Evolutionary conservation across 2,113 vertebrate genomes (phyloP), one percentile per base, ranked within the genome.

Genomic region (Tinamus guttatus): DNA sequence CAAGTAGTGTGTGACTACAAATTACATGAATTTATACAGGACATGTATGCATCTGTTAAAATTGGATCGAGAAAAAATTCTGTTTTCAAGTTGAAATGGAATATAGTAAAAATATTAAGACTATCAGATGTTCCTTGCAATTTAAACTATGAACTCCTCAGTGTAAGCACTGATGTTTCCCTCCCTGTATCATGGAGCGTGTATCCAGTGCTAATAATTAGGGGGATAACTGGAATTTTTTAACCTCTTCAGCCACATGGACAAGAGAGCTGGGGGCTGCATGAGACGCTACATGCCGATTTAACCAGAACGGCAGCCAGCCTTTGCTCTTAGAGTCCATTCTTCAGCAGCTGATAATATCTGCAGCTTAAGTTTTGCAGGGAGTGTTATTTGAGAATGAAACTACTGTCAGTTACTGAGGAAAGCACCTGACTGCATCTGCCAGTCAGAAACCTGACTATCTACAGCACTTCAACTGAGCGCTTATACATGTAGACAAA

Each of bases 401-500:
- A 85, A 36, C 52, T 92, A 74, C 28, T 90, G 68, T 40, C 64
- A 45, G 68, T 36, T 56, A 45, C 71, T 52, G 40, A 81, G 62
- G 18, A 71, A 68, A 85, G 73, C 69, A 75, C 38, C 45, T 34
- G 83, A 74, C 69, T 32, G 36, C 56, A 71, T 88, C 56, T 81
- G 86, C 69, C 80, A 78, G 43, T 51, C 65, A 93, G 85, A 65
- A 94, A 58, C 80, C 32, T 18, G 52, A 41, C 19, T 28, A 21
- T 24, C 41, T 43, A 34, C 52, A 52, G n/a, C 41, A n/a, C 22
- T 34, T 40, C 36, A 78, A 3, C 30, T 30, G 76, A 34, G 83
- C 67, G 65, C 24, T 15, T 17, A 27, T 3, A 49, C 5, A 0
- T 5, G 9, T 1, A 9, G 40, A 40, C 4, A 58, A 30, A 1